Conservation (phyloP, 2,888 invertebrate genomes). For the Ichneumoninae sp. region DNA sequence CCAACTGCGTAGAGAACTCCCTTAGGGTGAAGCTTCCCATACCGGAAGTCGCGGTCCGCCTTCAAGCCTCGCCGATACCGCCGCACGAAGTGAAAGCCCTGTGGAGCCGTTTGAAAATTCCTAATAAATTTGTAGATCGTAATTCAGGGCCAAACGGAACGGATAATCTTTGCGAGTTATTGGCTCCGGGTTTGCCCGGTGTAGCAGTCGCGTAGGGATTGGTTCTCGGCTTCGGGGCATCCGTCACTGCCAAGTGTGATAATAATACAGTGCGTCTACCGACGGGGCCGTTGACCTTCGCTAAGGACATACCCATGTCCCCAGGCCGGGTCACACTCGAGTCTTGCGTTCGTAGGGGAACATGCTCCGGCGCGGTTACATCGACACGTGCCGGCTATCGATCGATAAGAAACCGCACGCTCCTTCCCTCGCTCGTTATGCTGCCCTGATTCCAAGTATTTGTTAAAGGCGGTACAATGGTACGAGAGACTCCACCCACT, state of each 20-base stretch:
- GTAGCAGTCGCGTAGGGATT: not conserved
- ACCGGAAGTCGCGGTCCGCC: not conserved
- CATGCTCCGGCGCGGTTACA: constrained; percentile 70
- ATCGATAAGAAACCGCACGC: constrained; percentile 61
- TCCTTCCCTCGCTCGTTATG: constrained; percentile 66
- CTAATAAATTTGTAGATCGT: not conserved
- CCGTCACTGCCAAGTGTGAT: constrained; percentile 53
- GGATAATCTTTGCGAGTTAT: not conserved
- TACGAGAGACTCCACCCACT: constrained; percentile 58
- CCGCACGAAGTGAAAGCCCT: not conserved
- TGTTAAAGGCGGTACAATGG: constrained; percentile 82
- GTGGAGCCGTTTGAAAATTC: not conserved
- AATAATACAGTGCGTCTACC: constrained; percentile 31
- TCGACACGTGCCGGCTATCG: constrained; percentile 67
- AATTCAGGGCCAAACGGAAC: not conserved
- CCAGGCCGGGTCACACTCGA: constrained; percentile 82
- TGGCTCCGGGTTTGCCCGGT: not conserved
- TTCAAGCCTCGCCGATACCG: not conserved
- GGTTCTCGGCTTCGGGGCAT: constrained; percentile 16
- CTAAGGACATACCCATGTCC: constrained; percentile 80
- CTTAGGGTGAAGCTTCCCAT: no score
- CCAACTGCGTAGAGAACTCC: no score
- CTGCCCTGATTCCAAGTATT: constrained; percentile 79
- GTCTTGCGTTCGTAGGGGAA: constrained; percentile 80
- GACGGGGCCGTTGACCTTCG: constrained; percentile 78